Evolutionary conservation across 2,113 vertebrate species (phyloP), one percentile per base, ranked within the genome.

Genomic region (Cromileptes altivelis): DNA sequence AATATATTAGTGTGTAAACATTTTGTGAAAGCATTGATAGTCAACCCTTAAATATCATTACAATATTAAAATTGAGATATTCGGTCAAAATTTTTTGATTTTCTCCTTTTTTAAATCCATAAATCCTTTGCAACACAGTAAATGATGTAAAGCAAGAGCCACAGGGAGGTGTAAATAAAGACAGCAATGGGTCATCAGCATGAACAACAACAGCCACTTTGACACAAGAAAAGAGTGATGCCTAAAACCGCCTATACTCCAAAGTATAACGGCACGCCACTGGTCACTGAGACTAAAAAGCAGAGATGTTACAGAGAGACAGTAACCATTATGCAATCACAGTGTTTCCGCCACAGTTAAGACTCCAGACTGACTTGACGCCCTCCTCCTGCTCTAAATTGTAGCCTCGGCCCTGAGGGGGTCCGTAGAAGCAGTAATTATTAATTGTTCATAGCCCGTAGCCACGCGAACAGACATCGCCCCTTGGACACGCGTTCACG

Each of bases 381-480:
- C 49, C 57, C 71, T 87, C 77, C 57, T 70, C 60, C 45, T 81
- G 84, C 77, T 89, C 65, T 86, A 87, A 89, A 85, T 67, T 67
- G 74, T 63, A 52, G 33, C 50, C 23, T 50, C 4, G 21, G 56
- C 69, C 87, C 62, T 42, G 2, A 64, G 77, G 85, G 88, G 73
- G 40, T 64, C 72, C 14, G 5, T 18, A 64, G 53, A 52, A 78
- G 75, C 75, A 67, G 79, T 91, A 88, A 92, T 85, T 89, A 90
- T 93, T 91, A 81, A 94, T 87, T 92, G 89, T 87, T 91, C 83
- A 73, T 82, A 52, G 89, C 82, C 85, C 17, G 73, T 81, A 84
- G 89, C 81, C 64, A 64, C 2, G 21, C 7, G 72, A 82, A 74
- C 85, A 91, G 85, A 85, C 83, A 60, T 10, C 78, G 81, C 82